A percentile compares a stretch with the other conserved stretches of the same genome.
phyloP scores from a whole-genome alignment of 2,888 invertebrate genomes.

The Nomada goodeniana region DNA sequence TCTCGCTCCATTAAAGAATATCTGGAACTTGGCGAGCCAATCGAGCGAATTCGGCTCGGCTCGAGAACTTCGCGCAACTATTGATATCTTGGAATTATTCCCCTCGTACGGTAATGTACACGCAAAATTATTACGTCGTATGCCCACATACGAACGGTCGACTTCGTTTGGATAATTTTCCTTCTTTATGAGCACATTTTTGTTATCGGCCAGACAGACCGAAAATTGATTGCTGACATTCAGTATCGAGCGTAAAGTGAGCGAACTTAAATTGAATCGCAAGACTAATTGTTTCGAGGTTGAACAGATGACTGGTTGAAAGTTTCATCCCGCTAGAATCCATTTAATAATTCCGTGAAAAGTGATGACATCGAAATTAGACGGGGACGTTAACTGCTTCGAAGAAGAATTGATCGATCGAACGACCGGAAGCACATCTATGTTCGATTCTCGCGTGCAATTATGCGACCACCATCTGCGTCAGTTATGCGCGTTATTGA shows the following conservation, averaged over 20 bases:
- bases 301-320: not conserved
- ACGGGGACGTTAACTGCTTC: not conserved
- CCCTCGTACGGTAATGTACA: not conserved
- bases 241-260: not conserved
- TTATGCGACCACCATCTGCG: too few species aligned
- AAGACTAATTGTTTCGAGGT: not conserved
- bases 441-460: too few species aligned
- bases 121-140: too few species aligned
- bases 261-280: too few species aligned
- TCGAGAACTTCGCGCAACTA: conserved; percentile 14
- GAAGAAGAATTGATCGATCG: not conserved
- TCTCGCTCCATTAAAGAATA: conserved; percentile 52
- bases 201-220: not conserved
- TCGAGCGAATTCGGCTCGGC: conserved; percentile 16
- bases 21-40: conserved; percentile 30
- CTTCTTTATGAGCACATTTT: not conserved
- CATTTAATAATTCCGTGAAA: not conserved
- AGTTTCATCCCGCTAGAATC: not conserved
- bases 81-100: conserved; percentile 34
- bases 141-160: too few species aligned
- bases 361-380: not conserved
- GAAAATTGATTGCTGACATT: not conserved
- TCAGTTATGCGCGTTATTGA: too few species aligned
- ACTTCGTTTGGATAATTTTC: not conserved
- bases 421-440: not conserved